phyloP scores from a whole-genome alignment of 1,140 invertebrate species.

The Tetragonula clypearis region DNA sequence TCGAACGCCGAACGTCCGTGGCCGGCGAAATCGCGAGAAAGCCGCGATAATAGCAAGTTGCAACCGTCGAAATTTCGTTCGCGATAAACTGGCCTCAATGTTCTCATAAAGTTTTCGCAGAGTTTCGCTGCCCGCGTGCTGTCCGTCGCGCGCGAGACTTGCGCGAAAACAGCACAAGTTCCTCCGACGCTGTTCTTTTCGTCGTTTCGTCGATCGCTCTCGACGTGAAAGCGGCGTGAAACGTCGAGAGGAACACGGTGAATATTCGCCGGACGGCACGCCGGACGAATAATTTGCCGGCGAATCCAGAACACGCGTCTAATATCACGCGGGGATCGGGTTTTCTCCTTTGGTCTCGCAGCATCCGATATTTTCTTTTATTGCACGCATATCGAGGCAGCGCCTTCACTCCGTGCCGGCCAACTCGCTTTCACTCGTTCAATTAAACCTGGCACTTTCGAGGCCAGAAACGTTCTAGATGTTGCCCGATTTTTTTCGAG shows the following conservation, averaged over 20 bases:
- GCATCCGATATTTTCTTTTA: conserved; percentile 61
- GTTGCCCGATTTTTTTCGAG: conserved; percentile 27
- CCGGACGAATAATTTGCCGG: conserved; percentile 23
- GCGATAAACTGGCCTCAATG: conserved; percentile 37
- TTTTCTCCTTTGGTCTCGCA: conserved; percentile 42
- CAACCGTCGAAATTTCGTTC: background rate
- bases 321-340: conserved; percentile 44
- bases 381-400: conserved; percentile 59
- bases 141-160: background rate
- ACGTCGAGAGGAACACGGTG: background rate
- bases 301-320: conserved; percentile 38
- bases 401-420: conserved; percentile 60
- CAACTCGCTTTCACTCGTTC: conserved; percentile 62
- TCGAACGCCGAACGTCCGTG: no score
- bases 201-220: background rate
- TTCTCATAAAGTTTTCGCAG: conserved; percentile 43
- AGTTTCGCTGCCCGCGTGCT: background rate
- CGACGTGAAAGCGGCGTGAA: background rate
- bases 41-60: background rate
- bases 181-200: background rate
- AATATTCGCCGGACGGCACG: background rate
- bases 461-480: conserved; percentile 54
- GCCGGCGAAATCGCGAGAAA: background rate
- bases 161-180: background rate
- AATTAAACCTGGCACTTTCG: conserved; percentile 62